phyloP scores from a whole-genome alignment of 1,140 invertebrate species.

The Heliconius melpomene region DNA sequence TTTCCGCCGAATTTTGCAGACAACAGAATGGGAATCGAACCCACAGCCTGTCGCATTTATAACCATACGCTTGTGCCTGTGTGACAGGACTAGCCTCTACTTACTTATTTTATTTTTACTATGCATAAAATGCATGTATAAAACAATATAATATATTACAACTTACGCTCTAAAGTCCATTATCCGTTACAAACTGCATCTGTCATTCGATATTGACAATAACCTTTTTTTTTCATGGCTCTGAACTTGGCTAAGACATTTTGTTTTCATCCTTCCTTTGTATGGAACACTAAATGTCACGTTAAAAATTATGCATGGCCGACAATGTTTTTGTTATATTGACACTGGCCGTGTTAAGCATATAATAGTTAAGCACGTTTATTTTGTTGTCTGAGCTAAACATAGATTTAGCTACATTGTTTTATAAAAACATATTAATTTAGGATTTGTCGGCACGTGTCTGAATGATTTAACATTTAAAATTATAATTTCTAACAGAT shows the following conservation, averaged over 20 bases:
- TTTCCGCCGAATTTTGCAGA: too few relatives aligned
- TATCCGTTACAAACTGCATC: not conserved
- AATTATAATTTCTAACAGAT: too few relatives aligned
- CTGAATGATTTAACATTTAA: too few relatives aligned
- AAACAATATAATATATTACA: too few relatives aligned
- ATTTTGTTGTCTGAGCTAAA: not conserved
- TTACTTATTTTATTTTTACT: too few relatives aligned
- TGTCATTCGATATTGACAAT: constrained; percentile 13
- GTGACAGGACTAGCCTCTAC: too few relatives aligned
- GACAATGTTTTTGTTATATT: not conserved
- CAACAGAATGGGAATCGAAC: too few relatives aligned
- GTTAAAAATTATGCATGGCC: not conserved
- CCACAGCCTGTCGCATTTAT: too few relatives aligned
- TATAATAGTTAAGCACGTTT: not conserved
- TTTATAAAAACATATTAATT: not conserved
- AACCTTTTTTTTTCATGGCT: not conserved
- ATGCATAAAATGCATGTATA: too few relatives aligned
- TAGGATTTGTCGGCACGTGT: not conserved
- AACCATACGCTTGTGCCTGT: too few relatives aligned
- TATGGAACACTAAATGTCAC: constrained; percentile 7
- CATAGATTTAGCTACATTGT: not conserved
- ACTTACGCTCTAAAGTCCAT: not conserved
- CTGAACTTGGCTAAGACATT: not conserved
- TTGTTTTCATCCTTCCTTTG: constrained; percentile 2
- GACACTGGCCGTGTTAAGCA: not conserved